Evolutionary conservation across 2,113 vertebrate genomes (phyloP).

Genomic region (Istiophorus platypterus): DNA sequence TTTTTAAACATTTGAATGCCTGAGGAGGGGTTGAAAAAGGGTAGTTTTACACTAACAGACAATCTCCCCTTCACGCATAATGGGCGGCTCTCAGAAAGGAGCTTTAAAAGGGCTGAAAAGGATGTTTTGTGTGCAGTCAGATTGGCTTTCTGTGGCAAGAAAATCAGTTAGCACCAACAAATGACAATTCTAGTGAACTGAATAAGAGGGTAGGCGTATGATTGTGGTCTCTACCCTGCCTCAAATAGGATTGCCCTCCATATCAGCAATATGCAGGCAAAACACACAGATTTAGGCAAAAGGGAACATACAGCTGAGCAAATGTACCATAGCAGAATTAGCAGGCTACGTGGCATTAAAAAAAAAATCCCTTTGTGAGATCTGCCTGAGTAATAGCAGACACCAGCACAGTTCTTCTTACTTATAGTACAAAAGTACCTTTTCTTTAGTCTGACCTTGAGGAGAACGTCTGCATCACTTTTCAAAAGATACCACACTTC

Average conservation of each 20-base stretch:
- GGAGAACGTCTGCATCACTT: slow-evolving; percentile 15
- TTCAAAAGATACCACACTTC: slow-evolving; percentile 2
- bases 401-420: background rate
- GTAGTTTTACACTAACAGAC: slow-evolving; percentile 29
- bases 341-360: background rate
- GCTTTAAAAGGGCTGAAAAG: slow-evolving; percentile 29
- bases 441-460: slow-evolving; percentile 51
- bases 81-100: slow-evolving; percentile 7
- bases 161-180: slow-evolving; percentile 39
- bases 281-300: slow-evolving; percentile 33
- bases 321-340: background rate
- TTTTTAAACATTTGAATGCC: background rate
- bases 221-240: slow-evolving; percentile 3
- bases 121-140: slow-evolving; percentile 36
- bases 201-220: slow-evolving; percentile 6
- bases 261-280: slow-evolving; percentile 45
- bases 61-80: slow-evolving; percentile 34
- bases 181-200: background rate
- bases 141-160: slow-evolving; percentile 31
- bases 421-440: slow-evolving; percentile 1
- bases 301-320: slow-evolving; percentile 26
- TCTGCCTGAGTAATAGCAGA: background rate
- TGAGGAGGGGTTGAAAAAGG: background rate
- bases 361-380: slow-evolving; percentile 7
- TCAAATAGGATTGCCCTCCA: slow-evolving; percentile 23